These are phyloP conservation scores for Calliopum simillimum DNA, from an alignment of 2,888 invertebrate genomes.

Conservation along the genomic window DNA sequence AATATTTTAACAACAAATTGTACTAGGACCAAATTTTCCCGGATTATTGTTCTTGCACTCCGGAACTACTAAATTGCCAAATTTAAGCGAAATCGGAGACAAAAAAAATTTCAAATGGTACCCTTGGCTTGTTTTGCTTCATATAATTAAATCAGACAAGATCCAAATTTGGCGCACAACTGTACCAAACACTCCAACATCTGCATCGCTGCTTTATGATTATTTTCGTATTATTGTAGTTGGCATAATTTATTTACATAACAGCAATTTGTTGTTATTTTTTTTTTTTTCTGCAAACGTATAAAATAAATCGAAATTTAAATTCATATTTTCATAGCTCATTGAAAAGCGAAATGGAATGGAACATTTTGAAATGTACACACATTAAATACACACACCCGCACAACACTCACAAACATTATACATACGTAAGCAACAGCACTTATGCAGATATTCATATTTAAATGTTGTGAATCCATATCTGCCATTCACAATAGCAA, in stretches of 20 bases:
- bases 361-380: constrained; percentile 40
- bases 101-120: too few species aligned
- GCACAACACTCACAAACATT: not conserved
- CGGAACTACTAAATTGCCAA: too few species aligned
- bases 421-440: not conserved
- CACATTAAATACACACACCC: not conserved
- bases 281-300: not conserved
- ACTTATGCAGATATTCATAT: constrained; percentile 1
- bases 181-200: not conserved
- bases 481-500: too few species aligned
- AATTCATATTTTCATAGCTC: constrained; percentile 55
- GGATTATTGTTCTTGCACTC: too few species aligned
- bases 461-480: not conserved
- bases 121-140: too few species aligned
- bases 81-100: too few species aligned
- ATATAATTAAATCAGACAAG: not conserved
- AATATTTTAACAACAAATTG: too few species aligned
- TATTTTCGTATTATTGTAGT: constrained; percentile 1
- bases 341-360: constrained; percentile 54
- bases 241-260: constrained; percentile 10
- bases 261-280: not conserved
- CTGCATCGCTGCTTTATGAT: not conserved
- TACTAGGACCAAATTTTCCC: too few species aligned
- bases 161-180: not conserved
- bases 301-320: constrained; percentile 19